phyloP scores from a whole-genome alignment of 1,140 invertebrate species.

The Ips typographus region DNA sequence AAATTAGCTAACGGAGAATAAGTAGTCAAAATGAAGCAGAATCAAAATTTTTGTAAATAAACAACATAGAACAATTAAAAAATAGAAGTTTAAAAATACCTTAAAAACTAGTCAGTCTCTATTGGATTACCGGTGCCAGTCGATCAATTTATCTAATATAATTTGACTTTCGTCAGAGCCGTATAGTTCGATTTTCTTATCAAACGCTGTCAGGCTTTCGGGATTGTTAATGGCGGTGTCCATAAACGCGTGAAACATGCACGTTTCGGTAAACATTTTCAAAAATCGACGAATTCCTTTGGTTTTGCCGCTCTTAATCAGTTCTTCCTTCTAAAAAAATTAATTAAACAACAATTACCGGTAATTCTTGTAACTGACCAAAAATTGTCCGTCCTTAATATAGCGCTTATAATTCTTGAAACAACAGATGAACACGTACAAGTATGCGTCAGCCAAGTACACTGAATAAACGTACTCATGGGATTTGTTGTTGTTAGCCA shows the following conservation, averaged over 20 bases:
- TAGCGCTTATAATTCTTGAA: constrained; percentile 63
- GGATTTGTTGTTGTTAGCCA: constrained; percentile 52
- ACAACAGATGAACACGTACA: constrained; percentile 66
- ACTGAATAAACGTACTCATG: constrained; percentile 53
- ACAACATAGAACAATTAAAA: background rate
- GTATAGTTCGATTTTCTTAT: constrained; percentile 45
- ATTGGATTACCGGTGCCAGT: constrained; percentile 34
- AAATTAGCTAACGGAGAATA: no score
- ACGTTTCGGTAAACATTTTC: constrained; percentile 82
- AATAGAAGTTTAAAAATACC: background rate
- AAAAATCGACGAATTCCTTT: constrained; percentile 70
- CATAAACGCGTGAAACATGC: constrained; percentile 67
- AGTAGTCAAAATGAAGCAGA: no score
- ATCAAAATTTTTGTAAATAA: background rate
- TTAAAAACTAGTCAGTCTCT: constrained; percentile 20
- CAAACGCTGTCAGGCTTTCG: constrained; percentile 44
- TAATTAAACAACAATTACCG: background rate
- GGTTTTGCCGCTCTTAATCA: constrained; percentile 50
- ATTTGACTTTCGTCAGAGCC: constrained; percentile 40
- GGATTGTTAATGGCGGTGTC: constrained; percentile 44
- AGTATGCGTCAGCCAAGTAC: constrained; percentile 66
- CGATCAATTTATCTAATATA: constrained; percentile 41
- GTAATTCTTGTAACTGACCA: constrained; percentile 52
- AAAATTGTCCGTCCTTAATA: constrained; percentile 58
- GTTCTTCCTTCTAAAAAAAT: constrained; percentile 47